These are phyloP conservation scores for Leptinotarsa lineolata DNA, from an alignment of 1,140 invertebrate genomes.

Conservation along the genomic window DNA sequence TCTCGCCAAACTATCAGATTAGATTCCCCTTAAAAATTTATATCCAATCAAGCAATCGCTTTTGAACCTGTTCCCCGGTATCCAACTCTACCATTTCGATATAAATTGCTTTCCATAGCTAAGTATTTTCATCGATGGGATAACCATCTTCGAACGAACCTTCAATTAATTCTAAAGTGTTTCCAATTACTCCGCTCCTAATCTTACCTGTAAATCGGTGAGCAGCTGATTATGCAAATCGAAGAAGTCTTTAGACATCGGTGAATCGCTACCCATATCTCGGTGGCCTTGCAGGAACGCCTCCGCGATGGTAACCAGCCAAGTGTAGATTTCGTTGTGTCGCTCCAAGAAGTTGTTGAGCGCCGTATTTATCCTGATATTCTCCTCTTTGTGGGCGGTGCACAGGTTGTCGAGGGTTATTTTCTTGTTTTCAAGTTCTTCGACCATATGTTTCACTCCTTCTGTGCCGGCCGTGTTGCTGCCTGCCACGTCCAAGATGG, in stretches of 20 bases:
- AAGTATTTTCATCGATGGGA: too few relatives aligned
- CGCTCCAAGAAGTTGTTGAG: constrained; percentile 72
- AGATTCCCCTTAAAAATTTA: too few relatives aligned
- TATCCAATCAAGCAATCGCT: too few relatives aligned
- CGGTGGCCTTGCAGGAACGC: constrained; percentile 74
- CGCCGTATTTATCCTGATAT: constrained; percentile 68
- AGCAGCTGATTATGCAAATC: constrained; percentile 75
- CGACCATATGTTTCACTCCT: constrained; percentile 61
- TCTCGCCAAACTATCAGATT: too few relatives aligned
- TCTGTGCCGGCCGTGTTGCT: background rate
- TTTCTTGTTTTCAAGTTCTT: constrained; percentile 77
- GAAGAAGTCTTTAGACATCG: constrained; percentile 75
- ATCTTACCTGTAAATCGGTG: constrained; percentile 72
- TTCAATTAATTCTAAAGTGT: too few relatives aligned
- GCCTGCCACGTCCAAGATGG: constrained; percentile 72
- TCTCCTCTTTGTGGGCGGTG: constrained; percentile 73
- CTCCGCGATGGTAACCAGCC: constrained; percentile 73
- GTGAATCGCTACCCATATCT: constrained; percentile 74
- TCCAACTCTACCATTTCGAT: too few relatives aligned
- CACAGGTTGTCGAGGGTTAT: constrained; percentile 69
- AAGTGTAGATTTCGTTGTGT: constrained; percentile 72
- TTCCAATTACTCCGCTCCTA: too few relatives aligned
- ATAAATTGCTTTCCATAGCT: too few relatives aligned
- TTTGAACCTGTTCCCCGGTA: too few relatives aligned
- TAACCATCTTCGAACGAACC: too few relatives aligned